Evolutionary conservation across 2,888 invertebrate species (phyloP).

Genomic region (Rhogogaster chlorosoma): DNA sequence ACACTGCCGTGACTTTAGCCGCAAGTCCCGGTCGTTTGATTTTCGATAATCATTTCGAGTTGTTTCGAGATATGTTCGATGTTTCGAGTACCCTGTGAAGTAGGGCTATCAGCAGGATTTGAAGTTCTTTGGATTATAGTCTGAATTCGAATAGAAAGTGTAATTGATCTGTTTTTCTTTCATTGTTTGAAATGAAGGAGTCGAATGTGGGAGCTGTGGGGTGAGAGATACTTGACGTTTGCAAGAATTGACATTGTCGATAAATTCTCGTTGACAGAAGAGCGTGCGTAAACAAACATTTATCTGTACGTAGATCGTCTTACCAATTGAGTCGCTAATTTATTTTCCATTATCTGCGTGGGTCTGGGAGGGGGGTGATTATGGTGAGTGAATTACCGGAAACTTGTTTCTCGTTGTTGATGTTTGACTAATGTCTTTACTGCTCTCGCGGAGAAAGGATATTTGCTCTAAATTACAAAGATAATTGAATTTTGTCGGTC

Average conservation of each 20-base stretch:
- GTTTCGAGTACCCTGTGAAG: neutral
- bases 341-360: constrained; percentile 15
- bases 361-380: neutral
- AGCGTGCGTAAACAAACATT: neutral
- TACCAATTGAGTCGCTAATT: neutral
- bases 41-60: neutral
- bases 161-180: neutral
- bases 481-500: neutral
- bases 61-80: neutral
- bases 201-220: neutral
- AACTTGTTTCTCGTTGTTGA: constrained; percentile 1
- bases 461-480: constrained; percentile 3
- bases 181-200: neutral
- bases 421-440: neutral
- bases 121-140: neutral
- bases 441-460: neutral
- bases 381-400: neutral
- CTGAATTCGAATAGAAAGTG: neutral
- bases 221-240: neutral
- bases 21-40: neutral
- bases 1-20: neutral
- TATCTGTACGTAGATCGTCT: neutral
- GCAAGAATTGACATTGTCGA: neutral
- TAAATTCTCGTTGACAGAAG: neutral
- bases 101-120: neutral